These are phyloP conservation scores for Lucinisca nassula DNA, from an alignment of 2,888 invertebrate species.

Conservation along the genomic window DNA sequence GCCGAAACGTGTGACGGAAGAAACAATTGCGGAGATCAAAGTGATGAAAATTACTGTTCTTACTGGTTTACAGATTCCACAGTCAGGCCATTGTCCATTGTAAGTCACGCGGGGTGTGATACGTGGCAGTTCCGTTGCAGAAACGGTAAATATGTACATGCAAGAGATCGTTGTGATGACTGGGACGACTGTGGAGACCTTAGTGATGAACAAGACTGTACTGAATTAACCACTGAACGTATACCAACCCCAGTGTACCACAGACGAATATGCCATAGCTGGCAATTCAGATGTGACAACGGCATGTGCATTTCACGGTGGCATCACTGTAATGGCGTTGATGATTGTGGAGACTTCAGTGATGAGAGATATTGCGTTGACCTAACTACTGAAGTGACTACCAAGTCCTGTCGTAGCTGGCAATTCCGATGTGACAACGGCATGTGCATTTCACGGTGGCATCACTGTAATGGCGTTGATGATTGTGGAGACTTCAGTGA, in stretches of 20 bases:
- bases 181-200: conserved; percentile 90
- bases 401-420: too few species aligned
- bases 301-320: conserved; percentile 71
- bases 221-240: neutral
- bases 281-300: conserved; percentile 76
- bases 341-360: conserved; percentile 90
- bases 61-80: too few species aligned
- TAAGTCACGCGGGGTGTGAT: conserved; percentile 85
- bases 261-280: neutral
- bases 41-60: too few species aligned
- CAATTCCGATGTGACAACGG: too few species aligned
- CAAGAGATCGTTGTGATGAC: conserved; percentile 88
- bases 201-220: conserved; percentile 90
- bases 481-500: conserved; percentile 91
- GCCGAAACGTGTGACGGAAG: too few species aligned
- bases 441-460: conserved; percentile 44
- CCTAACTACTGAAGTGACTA: too few species aligned
- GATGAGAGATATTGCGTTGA: conserved; percentile 87
- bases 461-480: conserved; percentile 77
- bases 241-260: too few species aligned
- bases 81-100: too few species aligned
- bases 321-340: conserved; percentile 75
- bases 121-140: conserved; percentile 70
- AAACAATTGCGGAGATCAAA: too few species aligned
- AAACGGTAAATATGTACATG: conserved; percentile 89